Conservation (phyloP, 2,888 invertebrate species). For the Erebia epiphron region DNA sequence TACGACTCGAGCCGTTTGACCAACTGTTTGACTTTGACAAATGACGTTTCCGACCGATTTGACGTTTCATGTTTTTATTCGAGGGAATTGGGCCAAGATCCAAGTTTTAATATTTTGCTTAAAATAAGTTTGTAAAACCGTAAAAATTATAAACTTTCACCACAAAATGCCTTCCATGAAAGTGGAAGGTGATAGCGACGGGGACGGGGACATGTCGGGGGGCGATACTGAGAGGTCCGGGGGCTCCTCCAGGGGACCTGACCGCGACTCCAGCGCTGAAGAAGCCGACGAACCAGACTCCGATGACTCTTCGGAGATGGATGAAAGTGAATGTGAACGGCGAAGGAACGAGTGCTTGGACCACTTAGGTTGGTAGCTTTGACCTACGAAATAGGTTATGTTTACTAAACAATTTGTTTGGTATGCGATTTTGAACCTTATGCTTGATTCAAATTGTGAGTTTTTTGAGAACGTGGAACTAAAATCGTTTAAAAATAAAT, state of each 20-base stretch:
- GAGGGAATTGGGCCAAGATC: constrained; percentile 30
- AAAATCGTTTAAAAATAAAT: not conserved
- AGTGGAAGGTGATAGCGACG: constrained; percentile 84
- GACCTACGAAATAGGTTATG: constrained; percentile 69
- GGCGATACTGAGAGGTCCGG: constrained; percentile 87
- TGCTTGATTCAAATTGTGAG: not conserved
- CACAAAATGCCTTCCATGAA: constrained; percentile 86
- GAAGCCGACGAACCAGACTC: constrained; percentile 92
- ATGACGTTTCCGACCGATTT: constrained; percentile 8
- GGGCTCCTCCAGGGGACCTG: constrained; percentile 86
- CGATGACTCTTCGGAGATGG: constrained; percentile 94
- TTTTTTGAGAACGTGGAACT: not conserved
- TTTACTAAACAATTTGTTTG: constrained; percentile 62
- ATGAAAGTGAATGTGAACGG: constrained; percentile 94
- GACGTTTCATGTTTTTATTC: constrained; percentile 42
- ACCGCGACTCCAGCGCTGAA: constrained; percentile 88
- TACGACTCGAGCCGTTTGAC: constrained; percentile 18
- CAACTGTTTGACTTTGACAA: constrained; percentile 26
- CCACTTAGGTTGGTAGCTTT: constrained; percentile 83
- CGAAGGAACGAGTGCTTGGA: constrained; percentile 92
- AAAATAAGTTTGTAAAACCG: not conserved
- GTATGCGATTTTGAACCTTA: constrained; percentile 40
- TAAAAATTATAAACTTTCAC: constrained; percentile 16
- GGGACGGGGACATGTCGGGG: constrained; percentile 86
- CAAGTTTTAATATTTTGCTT: not conserved